Evolutionary conservation across 2,888 invertebrate genomes (phyloP).

Genomic region (Zelleria hepariella): DNA sequence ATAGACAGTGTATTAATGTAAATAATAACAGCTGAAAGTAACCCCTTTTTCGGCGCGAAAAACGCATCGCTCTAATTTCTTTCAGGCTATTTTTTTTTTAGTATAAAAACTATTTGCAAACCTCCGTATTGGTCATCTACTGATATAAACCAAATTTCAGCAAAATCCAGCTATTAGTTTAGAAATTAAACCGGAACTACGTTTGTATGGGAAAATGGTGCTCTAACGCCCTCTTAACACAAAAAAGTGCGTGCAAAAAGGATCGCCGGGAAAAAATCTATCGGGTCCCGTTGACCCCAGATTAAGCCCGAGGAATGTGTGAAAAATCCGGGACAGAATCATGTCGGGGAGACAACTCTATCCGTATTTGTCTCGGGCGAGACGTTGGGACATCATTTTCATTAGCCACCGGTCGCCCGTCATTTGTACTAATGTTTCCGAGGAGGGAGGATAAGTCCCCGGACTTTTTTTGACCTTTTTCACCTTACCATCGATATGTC

Average conservation of each 20-base stretch:
- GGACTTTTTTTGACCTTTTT: conserved; percentile 1
- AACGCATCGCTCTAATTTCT: no score
- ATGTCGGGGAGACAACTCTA: conserved; percentile 3
- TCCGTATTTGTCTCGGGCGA: conserved; percentile 6
- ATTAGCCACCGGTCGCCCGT: conserved; percentile 1
- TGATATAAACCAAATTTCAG: no score
- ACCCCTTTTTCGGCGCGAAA: no score
- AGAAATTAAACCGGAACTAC: no score
- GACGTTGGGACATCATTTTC: conserved; percentile 8
- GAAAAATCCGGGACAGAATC: conserved; percentile 5
- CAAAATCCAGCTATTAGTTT: no score
- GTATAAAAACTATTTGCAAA: no score
- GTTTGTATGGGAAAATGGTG: no score
- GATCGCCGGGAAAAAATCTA: conserved; percentile 4
- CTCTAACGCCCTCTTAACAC: neutral
- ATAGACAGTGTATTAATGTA: no score
- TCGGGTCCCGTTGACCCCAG: conserved; percentile 2
- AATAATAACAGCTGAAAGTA: no score
- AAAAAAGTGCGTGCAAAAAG: neutral
- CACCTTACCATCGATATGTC: neutral
- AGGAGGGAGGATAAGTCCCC: neutral
- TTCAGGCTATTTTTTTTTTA: no score
- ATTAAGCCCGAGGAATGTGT: conserved; percentile 4
- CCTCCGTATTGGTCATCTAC: no score
- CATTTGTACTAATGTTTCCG: conserved; percentile 8